These are phyloP conservation scores for Leucoraja erinaceus DNA, from an alignment of 2,113 vertebrate genomes.

Conservation along the genomic window DNA sequence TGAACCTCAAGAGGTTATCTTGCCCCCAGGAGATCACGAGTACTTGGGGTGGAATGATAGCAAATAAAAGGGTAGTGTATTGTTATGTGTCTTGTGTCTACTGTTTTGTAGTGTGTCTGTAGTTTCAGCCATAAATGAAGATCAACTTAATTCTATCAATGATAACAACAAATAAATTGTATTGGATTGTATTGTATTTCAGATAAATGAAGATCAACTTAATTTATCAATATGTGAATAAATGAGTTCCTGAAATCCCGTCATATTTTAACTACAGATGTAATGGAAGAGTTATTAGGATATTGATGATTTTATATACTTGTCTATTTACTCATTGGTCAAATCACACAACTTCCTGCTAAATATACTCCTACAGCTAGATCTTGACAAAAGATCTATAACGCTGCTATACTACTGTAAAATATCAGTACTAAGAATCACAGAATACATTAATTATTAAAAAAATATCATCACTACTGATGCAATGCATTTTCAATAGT, in stretches of 20 bases:
- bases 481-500: background rate
- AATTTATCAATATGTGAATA: background rate
- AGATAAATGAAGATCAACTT: background rate
- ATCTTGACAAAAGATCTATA: background rate
- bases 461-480: background rate
- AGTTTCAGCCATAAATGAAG: no score
- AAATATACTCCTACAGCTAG: background rate
- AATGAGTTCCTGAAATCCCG: background rate
- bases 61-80: no score
- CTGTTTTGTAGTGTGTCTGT: no score
- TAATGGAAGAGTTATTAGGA: background rate
- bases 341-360: background rate
- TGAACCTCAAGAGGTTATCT: no score
- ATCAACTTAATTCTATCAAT: no score
- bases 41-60: no score
- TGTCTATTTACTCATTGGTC: background rate
- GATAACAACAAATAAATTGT: no score
- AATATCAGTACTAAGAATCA: background rate
- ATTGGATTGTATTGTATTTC: no score
- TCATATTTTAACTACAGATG: background rate
- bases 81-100: no score
- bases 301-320: background rate
- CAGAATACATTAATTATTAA: background rate
- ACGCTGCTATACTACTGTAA: background rate
- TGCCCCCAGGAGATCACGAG: no score